Percentiles rank a stretch among this genome's conserved stretches.
Conservation (phyloP, 2,113 vertebrate species). For the Melanostigma gelatinosum region DNA sequence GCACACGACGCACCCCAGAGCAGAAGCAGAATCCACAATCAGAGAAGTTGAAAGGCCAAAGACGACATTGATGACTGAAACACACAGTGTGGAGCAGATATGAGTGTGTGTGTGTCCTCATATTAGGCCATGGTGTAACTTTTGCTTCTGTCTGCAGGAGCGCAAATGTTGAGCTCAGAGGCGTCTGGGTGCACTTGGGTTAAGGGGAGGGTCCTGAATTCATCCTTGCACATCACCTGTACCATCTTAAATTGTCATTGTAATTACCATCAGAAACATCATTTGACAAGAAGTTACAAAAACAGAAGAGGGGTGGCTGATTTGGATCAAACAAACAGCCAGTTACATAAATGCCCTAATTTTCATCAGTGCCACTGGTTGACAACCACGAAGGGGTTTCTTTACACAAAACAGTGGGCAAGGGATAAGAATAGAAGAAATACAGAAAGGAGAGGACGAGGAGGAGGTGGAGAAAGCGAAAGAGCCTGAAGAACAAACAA, state of each 20-base stretch:
- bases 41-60: slow-evolving; percentile 20
- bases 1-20: slow-evolving; percentile 57
- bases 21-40: slow-evolving; percentile 68
- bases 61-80: slow-evolving; percentile 40
- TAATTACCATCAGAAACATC: slow-evolving; percentile 46
- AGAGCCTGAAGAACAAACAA: slow-evolving; percentile 29
- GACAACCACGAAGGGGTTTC: slow-evolving; percentile 58
- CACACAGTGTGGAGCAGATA: slow-evolving; percentile 30
- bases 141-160: slow-evolving; percentile 57
- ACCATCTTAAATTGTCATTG: slow-evolving; percentile 29
- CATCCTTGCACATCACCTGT: slow-evolving; percentile 45
- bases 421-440: slow-evolving; percentile 64
- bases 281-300: slow-evolving; percentile 58
- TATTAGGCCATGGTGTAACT: slow-evolving; percentile 28
- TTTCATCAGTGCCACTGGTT: slow-evolving; percentile 53
- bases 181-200: slow-evolving; percentile 55
- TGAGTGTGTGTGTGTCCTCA: slow-evolving; percentile 52
- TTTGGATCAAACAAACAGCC: slow-evolving; percentile 51
- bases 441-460: slow-evolving; percentile 40
- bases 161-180: slow-evolving; percentile 42
- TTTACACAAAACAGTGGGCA: slow-evolving; percentile 66
- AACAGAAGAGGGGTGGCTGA: slow-evolving; percentile 45
- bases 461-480: slow-evolving; percentile 51
- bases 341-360: slow-evolving; percentile 71
- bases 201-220: slow-evolving; percentile 33